Base-by-base conservation (phyloP, 2,797 vertebrate species). In the Dicrostonyx torquatus region DNA sequence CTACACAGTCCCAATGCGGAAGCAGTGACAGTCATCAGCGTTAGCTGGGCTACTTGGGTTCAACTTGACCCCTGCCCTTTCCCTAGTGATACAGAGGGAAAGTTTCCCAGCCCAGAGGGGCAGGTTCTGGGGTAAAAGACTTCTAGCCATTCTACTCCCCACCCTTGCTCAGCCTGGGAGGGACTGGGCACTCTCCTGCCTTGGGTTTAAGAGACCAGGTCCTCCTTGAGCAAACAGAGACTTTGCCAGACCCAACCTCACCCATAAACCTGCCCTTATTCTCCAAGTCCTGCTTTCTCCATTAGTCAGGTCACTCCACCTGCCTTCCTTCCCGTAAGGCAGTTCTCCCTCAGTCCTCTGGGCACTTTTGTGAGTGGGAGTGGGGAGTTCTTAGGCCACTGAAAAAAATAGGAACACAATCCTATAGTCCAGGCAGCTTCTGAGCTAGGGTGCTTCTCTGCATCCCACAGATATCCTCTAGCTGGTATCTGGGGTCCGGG, bases 211-310 rank as follows among this genome's bases (percentile, higher is more conserved):
- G 83, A 43, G 58, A 92, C 53, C 90, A 40, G 92, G 77, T 66
- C 94, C 93, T 97, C 96, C 95, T 64, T 94, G 73, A 93, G 91
- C 93, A 97, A 97, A 97, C 70, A 97, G 68, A 89, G 79, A 58
- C 91, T 86, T 83, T 60, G 87, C 77, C 58, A 88, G 87, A 43
- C 68, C 29, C 60, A 73, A 89, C 92, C 95, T 95, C 93, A 89
- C 95, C 93, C 93, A 93, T 11, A 68, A 55, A 53, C 60, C 45
- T 50, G 66, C 18, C 66, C 68, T 77, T 48, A 11, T 34, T 40
- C 72, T 50, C 75, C 76, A 78, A 93, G 40, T 48, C 50, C 80
- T 5, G n/a, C 75, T 0, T 79, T 91, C 80, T 84, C 72, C 37
- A 60, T 24, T 7, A 68, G 78, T 73, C 68, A 9, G 48, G 40